Percentiles rank a stretch among this genome's conserved stretches.
phyloP scores from a whole-genome alignment of 2,113 vertebrate species.

The Micronycteris hirsuta region DNA sequence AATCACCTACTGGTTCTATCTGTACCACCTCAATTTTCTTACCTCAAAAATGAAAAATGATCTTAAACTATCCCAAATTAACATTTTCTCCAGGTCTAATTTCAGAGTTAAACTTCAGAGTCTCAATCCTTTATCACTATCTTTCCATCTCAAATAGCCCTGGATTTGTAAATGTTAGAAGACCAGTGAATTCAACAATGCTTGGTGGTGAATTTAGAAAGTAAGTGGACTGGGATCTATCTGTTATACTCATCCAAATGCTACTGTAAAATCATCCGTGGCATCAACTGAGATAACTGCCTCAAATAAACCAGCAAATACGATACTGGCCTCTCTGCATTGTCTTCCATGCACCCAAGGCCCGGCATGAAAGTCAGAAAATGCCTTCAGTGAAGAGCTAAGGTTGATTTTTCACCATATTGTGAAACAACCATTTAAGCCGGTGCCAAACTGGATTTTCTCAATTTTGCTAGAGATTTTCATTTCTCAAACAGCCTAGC shows the following conservation, averaged over 20 bases:
- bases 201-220: background rate
- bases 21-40: background rate
- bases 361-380: background rate
- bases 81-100: background rate
- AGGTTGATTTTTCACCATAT: background rate
- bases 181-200: background rate
- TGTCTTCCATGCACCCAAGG: background rate
- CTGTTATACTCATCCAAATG: background rate
- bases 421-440: background rate
- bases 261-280: background rate
- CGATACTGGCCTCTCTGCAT: background rate
- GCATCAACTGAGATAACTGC: background rate
- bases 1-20: background rate
- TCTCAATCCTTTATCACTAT: background rate
- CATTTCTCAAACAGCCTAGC: constrained; percentile 3
- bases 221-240: background rate
- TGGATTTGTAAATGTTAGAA: background rate
- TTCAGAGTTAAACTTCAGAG: background rate
- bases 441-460: background rate
- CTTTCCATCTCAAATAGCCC: background rate
- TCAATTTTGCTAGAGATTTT: constrained; percentile 31
- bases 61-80: background rate
- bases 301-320: background rate
- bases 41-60: background rate
- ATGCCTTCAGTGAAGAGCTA: background rate